Evolutionary conservation across 2,113 vertebrate species (phyloP).

Genomic region (Aptenodytes forsteri): DNA sequence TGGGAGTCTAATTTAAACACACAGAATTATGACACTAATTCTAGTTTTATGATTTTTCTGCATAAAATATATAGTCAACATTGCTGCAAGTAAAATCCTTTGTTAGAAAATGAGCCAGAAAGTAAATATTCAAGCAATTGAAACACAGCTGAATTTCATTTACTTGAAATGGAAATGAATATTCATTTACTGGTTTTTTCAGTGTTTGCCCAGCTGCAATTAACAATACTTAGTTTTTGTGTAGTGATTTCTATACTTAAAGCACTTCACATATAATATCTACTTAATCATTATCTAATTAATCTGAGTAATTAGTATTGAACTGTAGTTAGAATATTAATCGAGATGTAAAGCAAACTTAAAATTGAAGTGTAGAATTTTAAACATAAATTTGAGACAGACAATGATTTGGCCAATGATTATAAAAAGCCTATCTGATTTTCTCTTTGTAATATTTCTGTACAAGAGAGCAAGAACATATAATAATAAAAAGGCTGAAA

Average conservation of each 20-base stretch:
- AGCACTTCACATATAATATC: background rate
- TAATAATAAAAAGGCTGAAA: background rate
- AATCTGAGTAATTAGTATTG: constrained; percentile 3
- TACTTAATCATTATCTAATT: constrained; percentile 42
- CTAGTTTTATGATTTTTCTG: background rate
- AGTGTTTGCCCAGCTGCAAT: constrained; percentile 29
- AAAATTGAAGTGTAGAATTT: background rate
- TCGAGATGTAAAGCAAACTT: background rate
- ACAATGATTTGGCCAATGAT: background rate
- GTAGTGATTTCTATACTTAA: background rate
- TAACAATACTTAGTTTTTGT: background rate
- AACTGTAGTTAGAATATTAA: constrained; percentile 4
- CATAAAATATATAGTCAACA: background rate
- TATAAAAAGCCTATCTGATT: background rate
- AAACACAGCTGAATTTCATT: constrained; percentile 38
- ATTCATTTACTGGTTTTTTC: background rate
- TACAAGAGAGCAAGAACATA: background rate
- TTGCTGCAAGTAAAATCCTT: background rate
- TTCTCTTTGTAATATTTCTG: background rate
- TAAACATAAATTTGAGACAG: background rate
- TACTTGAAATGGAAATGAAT: background rate
- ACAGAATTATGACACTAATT: background rate
- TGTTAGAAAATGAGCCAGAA: constrained; percentile 15
- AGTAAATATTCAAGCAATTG: background rate
- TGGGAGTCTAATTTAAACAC: background rate